Evolutionary conservation across 2,888 invertebrate species (phyloP).

Genomic region (Mythimna loreyi): DNA sequence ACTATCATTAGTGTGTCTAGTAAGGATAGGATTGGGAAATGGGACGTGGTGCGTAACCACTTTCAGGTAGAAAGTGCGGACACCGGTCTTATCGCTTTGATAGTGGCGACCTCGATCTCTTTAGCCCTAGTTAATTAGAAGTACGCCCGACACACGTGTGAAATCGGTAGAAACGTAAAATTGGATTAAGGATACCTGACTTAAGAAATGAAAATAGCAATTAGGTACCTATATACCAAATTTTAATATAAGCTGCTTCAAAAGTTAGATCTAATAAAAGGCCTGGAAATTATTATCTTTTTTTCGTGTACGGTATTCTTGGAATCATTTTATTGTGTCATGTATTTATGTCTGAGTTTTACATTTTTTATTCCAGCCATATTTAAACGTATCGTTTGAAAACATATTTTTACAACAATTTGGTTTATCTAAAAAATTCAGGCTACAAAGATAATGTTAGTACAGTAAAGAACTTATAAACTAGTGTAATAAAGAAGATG

Average conservation of each 20-base stretch:
- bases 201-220: neutral
- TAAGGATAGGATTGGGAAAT: too few species aligned
- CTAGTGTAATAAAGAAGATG: too few species aligned
- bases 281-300: neutral
- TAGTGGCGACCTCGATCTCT: too few species aligned
- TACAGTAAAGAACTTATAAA: too few species aligned
- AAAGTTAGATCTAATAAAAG: neutral
- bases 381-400: neutral
- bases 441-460: too few species aligned
- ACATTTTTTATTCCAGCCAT: neutral
- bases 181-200: neutral
- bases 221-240: neutral
- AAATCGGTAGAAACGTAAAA: neutral
- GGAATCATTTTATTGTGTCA: neutral
- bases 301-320: neutral
- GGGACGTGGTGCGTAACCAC: too few species aligned
- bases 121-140: too few species aligned
- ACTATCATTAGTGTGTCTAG: too few species aligned
- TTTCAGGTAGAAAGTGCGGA: too few species aligned
- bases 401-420: neutral
- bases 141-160: too few species aligned
- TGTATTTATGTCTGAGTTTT: neutral
- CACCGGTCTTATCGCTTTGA: too few species aligned
- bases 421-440: neutral
- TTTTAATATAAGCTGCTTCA: neutral